phyloP scores from a whole-genome alignment of 37 sponge, comb jelly and placozoan species.

The Haliclona indistincta region DNA sequence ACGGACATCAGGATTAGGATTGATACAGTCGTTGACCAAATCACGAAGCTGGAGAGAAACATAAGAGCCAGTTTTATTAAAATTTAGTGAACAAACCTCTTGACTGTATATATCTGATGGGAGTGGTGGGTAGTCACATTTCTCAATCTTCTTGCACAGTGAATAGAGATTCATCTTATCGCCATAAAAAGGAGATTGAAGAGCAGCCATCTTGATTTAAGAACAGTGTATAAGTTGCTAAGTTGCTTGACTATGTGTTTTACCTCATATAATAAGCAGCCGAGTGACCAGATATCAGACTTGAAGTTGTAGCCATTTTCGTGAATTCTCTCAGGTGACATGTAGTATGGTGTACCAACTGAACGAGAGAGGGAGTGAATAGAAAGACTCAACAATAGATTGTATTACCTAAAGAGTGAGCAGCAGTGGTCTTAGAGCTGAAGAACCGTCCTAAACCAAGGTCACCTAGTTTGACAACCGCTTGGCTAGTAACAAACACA shows the following conservation, averaged over 20 bases:
- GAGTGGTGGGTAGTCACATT: conserved; percentile 99
- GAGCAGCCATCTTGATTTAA: conserved; percentile 83
- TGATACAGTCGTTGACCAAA: conserved; percentile 88
- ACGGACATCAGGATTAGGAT: conserved; percentile 85
- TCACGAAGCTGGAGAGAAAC: conserved; percentile 74
- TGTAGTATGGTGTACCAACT: conserved; percentile 99
- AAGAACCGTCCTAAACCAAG: conserved; percentile 97
- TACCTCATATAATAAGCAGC: conserved; percentile 97
- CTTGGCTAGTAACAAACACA: conserved; percentile 95
- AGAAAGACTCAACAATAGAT: background rate
- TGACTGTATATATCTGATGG: conserved; percentile 92
- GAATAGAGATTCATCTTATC: conserved; percentile 99
- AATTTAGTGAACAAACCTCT: conserved; percentile 57
- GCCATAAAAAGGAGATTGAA: conserved; percentile 99
- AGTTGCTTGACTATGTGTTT: background rate
- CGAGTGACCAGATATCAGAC: conserved; percentile 99
- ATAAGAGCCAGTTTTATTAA: background rate
- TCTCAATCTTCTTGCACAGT: conserved; percentile 97
- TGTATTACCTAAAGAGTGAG: conserved; percentile 86
- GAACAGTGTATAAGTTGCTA: background rate
- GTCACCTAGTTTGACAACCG: conserved; percentile 98
- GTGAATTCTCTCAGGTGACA: conserved; percentile 99
- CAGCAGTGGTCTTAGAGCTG: conserved; percentile 96
- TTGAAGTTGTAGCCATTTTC: conserved; percentile 98
- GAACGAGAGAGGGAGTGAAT: background rate